Evolutionary conservation across 1,140 invertebrate genomes (phyloP), one percentile per base, ranked within the genome.

Genomic region (Drosophila sturtevanti): DNA sequence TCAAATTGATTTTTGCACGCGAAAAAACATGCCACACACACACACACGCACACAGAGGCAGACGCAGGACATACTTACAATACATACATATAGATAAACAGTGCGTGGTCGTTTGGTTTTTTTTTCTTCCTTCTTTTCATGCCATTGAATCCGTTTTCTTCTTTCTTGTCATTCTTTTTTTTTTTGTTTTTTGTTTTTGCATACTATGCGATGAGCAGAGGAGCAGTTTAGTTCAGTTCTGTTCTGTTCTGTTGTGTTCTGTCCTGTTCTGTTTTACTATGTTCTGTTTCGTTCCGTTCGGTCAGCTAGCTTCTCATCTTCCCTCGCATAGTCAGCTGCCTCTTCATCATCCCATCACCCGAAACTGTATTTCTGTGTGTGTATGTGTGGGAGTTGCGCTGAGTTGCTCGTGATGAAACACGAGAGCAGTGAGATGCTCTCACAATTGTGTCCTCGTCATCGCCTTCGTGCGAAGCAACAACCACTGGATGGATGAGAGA

Each of bases 371-470:
- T 14, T 52, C 48, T 70, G 24, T 48, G 48, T 65, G 63, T 87
- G 72, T 87, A 81, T 87, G 65, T 87, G 84, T 87, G 82, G 82
- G 82, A 89, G 84, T 84, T 84, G 79, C 41, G 41, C 14, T 84
- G 72, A 70, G 61, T 64, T 48, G 60, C 60, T 34, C 22, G 21
- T 31, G 66, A 61, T 60, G 64, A 56, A 14, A 56, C 59, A 51
- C 67, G 72, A 70, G 61, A 56, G 58, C 44, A 59, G 31, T 22
- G 14, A n/a, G n/a, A n/a, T 51, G 35, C 70, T 72, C 69, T 73
- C 69, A 64, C 54, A 58, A 34, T 12, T 48, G 63, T 62, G 56
- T 35, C 18, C 38, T 64, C 67, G 52, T 24, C 68, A 58, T 27
- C 48, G 63, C 24, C 71, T 70, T 79, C 76, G 78, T 72, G 77